Base-by-base conservation (phyloP, 2,888 invertebrate genomes). In the Scaptomyza reducta region DNA sequence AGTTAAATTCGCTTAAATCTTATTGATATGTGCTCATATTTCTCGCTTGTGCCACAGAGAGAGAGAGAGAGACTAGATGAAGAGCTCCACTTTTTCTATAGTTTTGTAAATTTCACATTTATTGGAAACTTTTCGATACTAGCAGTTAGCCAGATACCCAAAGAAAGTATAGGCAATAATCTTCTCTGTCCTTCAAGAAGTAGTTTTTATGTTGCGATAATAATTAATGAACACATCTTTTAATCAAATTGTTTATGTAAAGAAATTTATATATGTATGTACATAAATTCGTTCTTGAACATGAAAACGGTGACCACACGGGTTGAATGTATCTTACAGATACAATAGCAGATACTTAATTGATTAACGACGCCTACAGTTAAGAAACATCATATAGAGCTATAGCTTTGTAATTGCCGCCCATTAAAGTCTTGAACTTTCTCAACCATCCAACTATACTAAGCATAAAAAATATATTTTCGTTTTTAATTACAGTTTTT, bases 1-100 rank as follows among this genome's bases (percentile, higher is more conserved):
- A 89, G 91, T 90, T 90, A 86, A 80, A 87, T 86, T 89, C 81
- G 90, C 89, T 88, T 89, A 74, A 79, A 62, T 64, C 76, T 66
- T 59, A 73, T 68, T 74, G 49, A 64, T 38, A 14, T 61, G 63
- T 40, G 69, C 69, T 61, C 51, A 47, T 67, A 71, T 59, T 67
- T 41, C 47, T 58, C 70, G 65, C 44, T 61, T 61, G 49, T 57
- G 44, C 33, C 53, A 31, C 61, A 42, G 47, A 10, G 49, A 22
- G 11, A 42, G n/a, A n/a, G 47, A 22, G 47, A 10, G 49, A 22
- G 11, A 42, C 46, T 72, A 80, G 80, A 80, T 77, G 66, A 11
- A 31, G 33, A 58, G 59, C 38, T 58, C 41, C 2, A 10, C 9
- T 70, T 75, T 60, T 51, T 64, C 31, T 46, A 67, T 68, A 56